Evolutionary conservation across 2,888 invertebrate genomes (phyloP).

Genomic region (Phengaris alcon): DNA sequence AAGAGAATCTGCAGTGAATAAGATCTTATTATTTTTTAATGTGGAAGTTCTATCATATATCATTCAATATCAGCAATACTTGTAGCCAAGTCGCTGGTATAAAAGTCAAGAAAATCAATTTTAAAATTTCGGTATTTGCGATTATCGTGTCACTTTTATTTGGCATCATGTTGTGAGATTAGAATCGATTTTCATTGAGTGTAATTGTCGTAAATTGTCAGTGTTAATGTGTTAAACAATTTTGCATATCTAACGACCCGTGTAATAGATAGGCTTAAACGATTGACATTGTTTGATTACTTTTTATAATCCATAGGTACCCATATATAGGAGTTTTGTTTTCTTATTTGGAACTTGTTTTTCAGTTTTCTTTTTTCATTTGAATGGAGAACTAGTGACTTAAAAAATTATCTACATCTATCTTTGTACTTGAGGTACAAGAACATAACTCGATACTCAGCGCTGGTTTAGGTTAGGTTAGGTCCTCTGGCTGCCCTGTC

Average conservation of each 20-base stretch:
- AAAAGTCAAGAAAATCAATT: background rate
- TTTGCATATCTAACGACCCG: constrained; percentile 54
- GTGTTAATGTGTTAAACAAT: constrained; percentile 45
- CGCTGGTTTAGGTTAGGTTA: too few species aligned
- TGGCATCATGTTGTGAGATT: constrained; percentile 49
- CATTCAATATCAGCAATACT: too few species aligned
- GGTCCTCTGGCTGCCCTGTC: too few species aligned
- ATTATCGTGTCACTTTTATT: constrained; percentile 34
- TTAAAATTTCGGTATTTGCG: constrained; percentile 8
- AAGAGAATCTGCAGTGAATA: too few species aligned
- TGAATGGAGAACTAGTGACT: too few species aligned
- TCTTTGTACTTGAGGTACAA: too few species aligned
- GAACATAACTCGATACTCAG: too few species aligned
- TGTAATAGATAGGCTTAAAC: constrained; percentile 42
- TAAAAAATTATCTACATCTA: too few species aligned
- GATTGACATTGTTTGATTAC: constrained; percentile 35
- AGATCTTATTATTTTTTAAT: too few species aligned
- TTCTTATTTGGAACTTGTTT: background rate
- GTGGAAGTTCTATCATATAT: too few species aligned
- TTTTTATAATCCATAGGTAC: background rate
- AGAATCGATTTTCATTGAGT: constrained; percentile 48
- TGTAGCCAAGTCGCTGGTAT: too few species aligned
- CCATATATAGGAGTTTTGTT: background rate
- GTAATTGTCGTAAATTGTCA: constrained; percentile 49
- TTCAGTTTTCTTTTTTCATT: background rate